Conservation (phyloP, 2,113 vertebrate species). For the Indri indri region DNA sequence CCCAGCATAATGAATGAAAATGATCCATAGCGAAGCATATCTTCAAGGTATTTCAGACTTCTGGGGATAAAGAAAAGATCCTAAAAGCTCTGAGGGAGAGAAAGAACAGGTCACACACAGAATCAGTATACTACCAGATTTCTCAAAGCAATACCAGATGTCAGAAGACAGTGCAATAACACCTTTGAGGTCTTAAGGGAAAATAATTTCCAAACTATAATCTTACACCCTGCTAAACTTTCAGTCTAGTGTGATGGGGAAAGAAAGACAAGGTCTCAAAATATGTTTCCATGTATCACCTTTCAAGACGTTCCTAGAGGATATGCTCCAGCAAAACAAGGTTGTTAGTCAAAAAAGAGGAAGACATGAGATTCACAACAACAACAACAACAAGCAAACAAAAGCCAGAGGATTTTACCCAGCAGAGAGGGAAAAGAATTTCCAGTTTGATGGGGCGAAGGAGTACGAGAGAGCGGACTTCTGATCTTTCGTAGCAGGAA, state of each 20-base stretch:
- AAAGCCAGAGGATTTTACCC: not conserved
- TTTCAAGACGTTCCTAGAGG: not conserved
- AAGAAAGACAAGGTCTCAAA: not conserved
- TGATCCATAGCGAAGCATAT: not conserved
- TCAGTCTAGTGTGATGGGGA: not conserved
- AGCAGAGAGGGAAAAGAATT: not conserved
- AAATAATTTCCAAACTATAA: conserved; percentile 41
- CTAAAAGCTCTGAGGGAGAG: not conserved
- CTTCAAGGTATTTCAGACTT: not conserved
- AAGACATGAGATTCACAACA: not conserved
- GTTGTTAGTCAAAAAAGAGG: not conserved
- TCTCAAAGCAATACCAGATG: not conserved
- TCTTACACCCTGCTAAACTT: conserved; percentile 8
- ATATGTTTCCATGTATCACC: not conserved
- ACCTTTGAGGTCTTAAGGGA: not conserved
- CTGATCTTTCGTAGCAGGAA: not conserved
- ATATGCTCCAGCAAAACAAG: not conserved
- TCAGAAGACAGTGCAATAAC: not conserved
- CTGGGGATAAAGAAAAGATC: not conserved
- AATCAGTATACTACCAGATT: not conserved
- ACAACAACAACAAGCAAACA: not conserved
- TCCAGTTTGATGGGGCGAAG: not conserved
- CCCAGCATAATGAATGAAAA: not conserved
- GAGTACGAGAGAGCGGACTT: not conserved
- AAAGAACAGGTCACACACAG: not conserved